Evolutionary conservation across 2,888 invertebrate genomes (phyloP).

Genomic region (Mantis religiosa): DNA sequence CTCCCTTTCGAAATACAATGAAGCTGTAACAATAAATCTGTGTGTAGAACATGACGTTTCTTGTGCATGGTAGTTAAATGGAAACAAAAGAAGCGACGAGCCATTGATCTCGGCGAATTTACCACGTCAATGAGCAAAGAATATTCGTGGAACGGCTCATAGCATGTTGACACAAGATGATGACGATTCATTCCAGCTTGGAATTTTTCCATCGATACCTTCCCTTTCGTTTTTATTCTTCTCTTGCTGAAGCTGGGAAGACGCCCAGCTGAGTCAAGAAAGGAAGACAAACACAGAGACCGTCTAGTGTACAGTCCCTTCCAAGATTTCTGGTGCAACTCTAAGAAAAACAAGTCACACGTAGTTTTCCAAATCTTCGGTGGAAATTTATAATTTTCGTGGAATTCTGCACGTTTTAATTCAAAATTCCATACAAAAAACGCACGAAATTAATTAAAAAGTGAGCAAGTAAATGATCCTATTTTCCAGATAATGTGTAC

Average conservation of each 20-base stretch:
- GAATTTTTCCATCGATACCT: background rate
- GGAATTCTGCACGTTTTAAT: too few relatives aligned
- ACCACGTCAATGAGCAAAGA: background rate
- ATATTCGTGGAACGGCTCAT: background rate
- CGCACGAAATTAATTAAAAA: too few relatives aligned
- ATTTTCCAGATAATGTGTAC: too few relatives aligned
- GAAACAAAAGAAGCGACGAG: background rate
- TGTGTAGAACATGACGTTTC: background rate
- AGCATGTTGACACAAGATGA: background rate
- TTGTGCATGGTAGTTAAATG: background rate
- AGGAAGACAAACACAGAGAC: background rate
- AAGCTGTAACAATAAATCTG: background rate
- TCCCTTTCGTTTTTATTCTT: background rate
- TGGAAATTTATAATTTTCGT: too few relatives aligned
- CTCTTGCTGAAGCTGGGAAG: background rate
- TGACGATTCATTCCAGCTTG: background rate
- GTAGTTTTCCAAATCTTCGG: too few relatives aligned
- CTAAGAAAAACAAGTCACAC: too few relatives aligned
- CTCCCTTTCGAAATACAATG: too few relatives aligned
- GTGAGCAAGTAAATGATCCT: too few relatives aligned
- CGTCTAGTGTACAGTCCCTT: background rate
- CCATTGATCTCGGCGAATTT: background rate
- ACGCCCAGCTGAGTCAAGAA: background rate
- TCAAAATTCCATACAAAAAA: too few relatives aligned
- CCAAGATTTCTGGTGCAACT: background rate